These are phyloP conservation scores for Omphaloscelis lunosa DNA, from an alignment of 2,888 invertebrate genomes.

Conservation along the genomic window DNA sequence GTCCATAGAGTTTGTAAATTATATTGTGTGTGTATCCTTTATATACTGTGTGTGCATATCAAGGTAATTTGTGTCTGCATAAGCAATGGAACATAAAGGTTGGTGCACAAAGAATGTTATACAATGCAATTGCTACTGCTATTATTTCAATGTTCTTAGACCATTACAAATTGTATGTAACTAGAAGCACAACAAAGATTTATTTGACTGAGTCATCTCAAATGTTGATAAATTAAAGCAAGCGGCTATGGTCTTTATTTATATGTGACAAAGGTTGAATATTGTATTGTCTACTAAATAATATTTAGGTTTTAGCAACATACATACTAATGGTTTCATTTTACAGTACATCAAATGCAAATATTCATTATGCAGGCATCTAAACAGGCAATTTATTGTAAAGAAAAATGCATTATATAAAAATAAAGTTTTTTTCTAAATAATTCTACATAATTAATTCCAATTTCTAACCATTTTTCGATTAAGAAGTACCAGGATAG, in stretches of 20 bases:
- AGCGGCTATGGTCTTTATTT: slow-evolving; percentile 11
- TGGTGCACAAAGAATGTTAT: neutral
- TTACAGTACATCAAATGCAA: neutral
- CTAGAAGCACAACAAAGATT: slow-evolving; percentile 7
- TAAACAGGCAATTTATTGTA: neutral
- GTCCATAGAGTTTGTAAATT: neutral
- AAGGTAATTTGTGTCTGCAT: slow-evolving; percentile 3
- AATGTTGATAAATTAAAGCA: slow-evolving; percentile 24
- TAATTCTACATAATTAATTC: neutral
- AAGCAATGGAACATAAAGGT: neutral
- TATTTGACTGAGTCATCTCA: slow-evolving; percentile 15
- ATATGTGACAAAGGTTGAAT: neutral
- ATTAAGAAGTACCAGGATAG: neutral
- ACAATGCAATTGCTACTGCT: slow-evolving; percentile 2
- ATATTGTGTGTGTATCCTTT: neutral
- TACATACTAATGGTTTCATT: slow-evolving; percentile 26
- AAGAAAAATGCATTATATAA: neutral
- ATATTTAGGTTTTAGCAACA: neutral
- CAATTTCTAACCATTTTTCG: neutral
- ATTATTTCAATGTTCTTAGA: slow-evolving; percentile 13
- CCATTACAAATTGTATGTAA: slow-evolving; percentile 13
- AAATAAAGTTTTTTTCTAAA: neutral
- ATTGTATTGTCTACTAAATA: neutral
- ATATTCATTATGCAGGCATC: neutral
- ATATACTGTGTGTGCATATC: neutral